A percentile compares a stretch with the other conserved stretches of the same genome.
Conservation (phyloP, 2,113 vertebrate genomes). For the Colistium nudipinnis region DNA sequence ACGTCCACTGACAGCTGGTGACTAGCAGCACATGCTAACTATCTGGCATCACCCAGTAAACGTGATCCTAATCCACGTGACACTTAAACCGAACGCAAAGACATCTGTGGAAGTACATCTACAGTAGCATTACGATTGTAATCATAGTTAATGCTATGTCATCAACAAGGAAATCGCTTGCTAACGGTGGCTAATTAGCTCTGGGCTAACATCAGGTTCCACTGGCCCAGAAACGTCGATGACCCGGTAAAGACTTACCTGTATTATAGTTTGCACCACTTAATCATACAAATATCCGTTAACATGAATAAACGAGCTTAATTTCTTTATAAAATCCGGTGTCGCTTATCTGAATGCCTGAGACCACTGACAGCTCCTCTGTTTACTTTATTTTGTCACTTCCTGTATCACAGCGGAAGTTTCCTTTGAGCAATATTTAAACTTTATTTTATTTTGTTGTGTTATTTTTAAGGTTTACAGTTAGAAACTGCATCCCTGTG, state of each 20-base stretch:
- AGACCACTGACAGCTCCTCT: slow-evolving; percentile 32
- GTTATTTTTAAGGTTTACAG: rapidly evolving
- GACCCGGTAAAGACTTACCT: slow-evolving; percentile 21
- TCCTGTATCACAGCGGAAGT: slow-evolving; percentile 61
- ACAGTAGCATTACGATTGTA: background rate
- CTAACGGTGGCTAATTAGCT: slow-evolving; percentile 35
- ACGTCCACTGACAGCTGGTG: slow-evolving; percentile 43
- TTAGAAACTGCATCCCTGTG: rapidly evolving
- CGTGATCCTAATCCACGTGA: background rate
- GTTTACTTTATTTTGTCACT: slow-evolving; percentile 70
- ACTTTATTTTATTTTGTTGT: too few species aligned
- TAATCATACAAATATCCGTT: background rate
- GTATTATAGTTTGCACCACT: background rate
- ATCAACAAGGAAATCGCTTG: background rate
- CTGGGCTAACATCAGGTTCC: slow-evolving; percentile 14
- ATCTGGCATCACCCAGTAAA: background rate
- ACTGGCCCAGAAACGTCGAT: background rate
- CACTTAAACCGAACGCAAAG: background rate
- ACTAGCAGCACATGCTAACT: background rate
- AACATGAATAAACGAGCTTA: background rate
- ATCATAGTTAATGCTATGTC: rapidly evolving
- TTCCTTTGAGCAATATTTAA: background rate
- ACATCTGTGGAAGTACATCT: rapidly evolving
- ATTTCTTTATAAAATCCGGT: background rate
- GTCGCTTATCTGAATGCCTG: slow-evolving; percentile 3